phyloP scores from a whole-genome alignment of 53 echinoderm and acorn worm genomes.

The Luidia sarsii region DNA sequence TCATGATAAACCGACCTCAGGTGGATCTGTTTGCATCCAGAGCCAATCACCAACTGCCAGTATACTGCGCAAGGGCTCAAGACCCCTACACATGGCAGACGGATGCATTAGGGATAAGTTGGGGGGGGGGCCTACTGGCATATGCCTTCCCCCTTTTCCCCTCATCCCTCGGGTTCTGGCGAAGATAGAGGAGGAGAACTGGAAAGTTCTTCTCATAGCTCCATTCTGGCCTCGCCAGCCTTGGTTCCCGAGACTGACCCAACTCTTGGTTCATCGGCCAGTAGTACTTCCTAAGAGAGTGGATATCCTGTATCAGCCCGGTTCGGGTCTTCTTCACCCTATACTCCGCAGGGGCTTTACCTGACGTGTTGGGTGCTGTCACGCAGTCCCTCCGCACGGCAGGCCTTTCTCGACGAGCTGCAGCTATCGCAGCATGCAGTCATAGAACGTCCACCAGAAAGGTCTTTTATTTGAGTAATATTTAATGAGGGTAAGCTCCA shows the following conservation, averaged over 20 bases:
- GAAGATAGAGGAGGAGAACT: not conserved
- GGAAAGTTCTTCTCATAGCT: no score
- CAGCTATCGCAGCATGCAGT: not conserved
- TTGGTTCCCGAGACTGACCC: not conserved
- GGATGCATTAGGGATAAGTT: not conserved
- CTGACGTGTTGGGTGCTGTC: slow-evolving; percentile 5
- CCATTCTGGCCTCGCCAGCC: no score
- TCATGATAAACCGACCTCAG: not conserved
- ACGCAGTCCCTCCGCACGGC: not conserved
- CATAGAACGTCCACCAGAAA: not conserved
- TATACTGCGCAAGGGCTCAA: not conserved
- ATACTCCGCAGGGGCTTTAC: not conserved
- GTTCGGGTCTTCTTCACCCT: not conserved
- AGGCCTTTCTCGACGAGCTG: not conserved
- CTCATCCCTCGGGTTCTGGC: not conserved
- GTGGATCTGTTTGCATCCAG: not conserved
- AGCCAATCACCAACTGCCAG: not conserved
- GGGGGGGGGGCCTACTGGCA: not conserved
- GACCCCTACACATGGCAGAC: not conserved
- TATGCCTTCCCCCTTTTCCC: not conserved
- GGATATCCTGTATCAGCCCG: not conserved
- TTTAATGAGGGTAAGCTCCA: no score
- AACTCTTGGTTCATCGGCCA: not conserved
- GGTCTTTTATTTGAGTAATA: not conserved
- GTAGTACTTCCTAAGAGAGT: not conserved